Base-by-base conservation (phyloP, 1,140 invertebrate species). In the Apis cerana region DNA sequence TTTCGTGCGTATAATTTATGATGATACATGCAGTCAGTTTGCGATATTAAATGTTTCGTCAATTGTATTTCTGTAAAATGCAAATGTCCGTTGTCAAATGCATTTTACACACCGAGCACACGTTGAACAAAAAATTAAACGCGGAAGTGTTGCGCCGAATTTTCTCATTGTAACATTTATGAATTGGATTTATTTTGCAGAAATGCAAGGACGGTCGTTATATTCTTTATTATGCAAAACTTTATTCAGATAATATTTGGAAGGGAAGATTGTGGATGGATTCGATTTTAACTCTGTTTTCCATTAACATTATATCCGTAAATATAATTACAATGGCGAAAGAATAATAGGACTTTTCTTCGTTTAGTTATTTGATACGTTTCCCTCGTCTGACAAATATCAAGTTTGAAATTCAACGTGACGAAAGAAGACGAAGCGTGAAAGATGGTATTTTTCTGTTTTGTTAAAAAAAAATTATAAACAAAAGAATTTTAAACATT, bases 1-100 rank as follows among this genome's bases (percentile, higher is more conserved):
- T 84, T 83, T 72, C 68, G n/a, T 9, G 48, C 67, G 75, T 75
- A 77, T 83, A 81, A 89, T 88, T 74, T 83, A 88, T 88, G 82
- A 80, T 83, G 77, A 89, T 84, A 80, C 19, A 54, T 48, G 59
- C 84, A 89, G 5, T 89, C 82, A 88, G 84, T 88, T 88, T 72
- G 71, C 79, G 33, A 43, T 43, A 7, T 43, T 43, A 43, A 43
- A 43, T 43, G 33, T 7, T 43, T 43, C 33, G 33, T 43, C 33
- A 43, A 43, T 43, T 43, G 33, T 43, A 43, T 43, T 43, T 0
- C 33, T 43, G 5, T 43, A 43, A 43, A 43, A 43, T 43, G 0
- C 33, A 5, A 43, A 43, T 7, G 33, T 43, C 33, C 5, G 33
- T 43, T 86, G 88, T 88, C 86, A 88, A 71, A 86, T 72, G 76